These are phyloP conservation scores for Nannobrachium achirus DNA, from an alignment of 2,113 vertebrate genomes.

Conservation along the genomic window DNA sequence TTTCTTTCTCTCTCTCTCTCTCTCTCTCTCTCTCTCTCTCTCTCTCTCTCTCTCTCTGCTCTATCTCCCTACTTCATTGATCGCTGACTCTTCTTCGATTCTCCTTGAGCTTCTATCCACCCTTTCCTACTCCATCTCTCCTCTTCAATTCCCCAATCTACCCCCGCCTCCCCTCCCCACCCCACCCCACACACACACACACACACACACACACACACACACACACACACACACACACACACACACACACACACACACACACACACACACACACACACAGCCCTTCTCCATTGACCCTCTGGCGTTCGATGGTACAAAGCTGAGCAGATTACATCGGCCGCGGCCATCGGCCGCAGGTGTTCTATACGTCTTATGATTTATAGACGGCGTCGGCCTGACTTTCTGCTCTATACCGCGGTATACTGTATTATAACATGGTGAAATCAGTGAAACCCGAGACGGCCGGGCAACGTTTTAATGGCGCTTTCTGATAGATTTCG, in stretches of 20 bases:
- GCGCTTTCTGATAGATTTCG: no score
- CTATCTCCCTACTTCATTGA: neutral
- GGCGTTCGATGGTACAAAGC: neutral
- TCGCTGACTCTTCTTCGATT: neutral
- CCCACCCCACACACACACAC: neutral
- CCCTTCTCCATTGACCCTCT: neutral
- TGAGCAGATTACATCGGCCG: neutral
- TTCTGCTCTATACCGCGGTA: neutral
- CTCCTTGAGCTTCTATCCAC: neutral
- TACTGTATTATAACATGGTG: no score
- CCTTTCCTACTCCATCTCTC: neutral
- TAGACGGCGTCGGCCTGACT: neutral
- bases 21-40: neutral
- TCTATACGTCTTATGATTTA: neutral
- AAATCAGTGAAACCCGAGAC: no score
- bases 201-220: neutral
- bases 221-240: neutral
- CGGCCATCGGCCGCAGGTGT: neutral
- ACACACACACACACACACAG: conserved; percentile 3
- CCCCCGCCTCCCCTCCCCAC: neutral
- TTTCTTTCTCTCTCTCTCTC: neutral
- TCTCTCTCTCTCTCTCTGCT: neutral
- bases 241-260: neutral
- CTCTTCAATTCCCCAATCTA: neutral
- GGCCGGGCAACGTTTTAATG: no score